Conservation (phyloP, 2,797 vertebrate species). For the Sphenodon punctatus region DNA sequence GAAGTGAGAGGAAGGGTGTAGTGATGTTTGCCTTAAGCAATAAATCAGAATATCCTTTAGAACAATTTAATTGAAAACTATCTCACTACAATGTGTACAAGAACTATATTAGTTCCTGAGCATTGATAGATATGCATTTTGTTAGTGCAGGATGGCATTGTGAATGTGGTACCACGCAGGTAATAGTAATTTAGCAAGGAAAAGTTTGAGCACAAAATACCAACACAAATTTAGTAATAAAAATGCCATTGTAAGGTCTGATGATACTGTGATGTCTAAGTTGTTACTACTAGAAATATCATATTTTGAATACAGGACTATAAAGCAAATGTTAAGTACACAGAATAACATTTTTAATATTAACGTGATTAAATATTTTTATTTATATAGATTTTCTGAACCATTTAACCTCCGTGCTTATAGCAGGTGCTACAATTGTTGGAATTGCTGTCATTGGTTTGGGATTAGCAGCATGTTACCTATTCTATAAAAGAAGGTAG, state of each 20-base stretch:
- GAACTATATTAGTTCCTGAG: not conserved
- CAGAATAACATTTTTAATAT: not conserved
- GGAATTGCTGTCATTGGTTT: conserved; percentile 51
- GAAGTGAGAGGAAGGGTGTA: too few relatives aligned
- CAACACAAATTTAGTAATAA: not conserved
- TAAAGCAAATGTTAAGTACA: not conserved
- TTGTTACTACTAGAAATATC: too few relatives aligned
- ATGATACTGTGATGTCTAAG: not conserved
- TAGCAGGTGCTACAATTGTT: conserved; percentile 35
- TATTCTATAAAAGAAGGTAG: conserved; percentile 64
- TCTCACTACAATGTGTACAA: not conserved
- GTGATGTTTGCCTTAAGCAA: not conserved
- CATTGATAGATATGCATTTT: not conserved
- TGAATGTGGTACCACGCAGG: not conserved
- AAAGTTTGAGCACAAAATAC: not conserved
- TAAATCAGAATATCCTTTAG: not conserved
- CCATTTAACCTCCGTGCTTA: conserved; percentile 43
- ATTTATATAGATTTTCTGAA: conserved; percentile 45
- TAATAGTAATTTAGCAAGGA: not conserved
- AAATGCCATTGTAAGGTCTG: not conserved
- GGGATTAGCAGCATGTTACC: conserved; percentile 42
- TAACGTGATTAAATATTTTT: conserved; percentile 11
- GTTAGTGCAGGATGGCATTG: too few relatives aligned
- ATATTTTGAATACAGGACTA: too few relatives aligned
- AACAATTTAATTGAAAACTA: not conserved